These are phyloP conservation scores for Megastigmus dorsalis DNA, from an alignment of 2,888 invertebrate genomes.

Conservation along the genomic window DNA sequence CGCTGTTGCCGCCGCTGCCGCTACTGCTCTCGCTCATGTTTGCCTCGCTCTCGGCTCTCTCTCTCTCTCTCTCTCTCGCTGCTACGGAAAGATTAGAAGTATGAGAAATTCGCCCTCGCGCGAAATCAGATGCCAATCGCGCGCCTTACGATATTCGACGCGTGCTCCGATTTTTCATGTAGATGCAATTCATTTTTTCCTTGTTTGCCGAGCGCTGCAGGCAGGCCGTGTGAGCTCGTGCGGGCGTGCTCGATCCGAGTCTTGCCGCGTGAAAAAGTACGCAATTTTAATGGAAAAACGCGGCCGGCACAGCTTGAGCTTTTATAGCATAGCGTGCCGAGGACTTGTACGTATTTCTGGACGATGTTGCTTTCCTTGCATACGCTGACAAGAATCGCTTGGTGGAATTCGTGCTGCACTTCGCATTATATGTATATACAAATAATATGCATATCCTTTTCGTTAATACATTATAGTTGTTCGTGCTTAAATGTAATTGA, in stretches of 20 bases:
- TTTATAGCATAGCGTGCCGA: too few species aligned
- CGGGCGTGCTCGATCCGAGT: too few species aligned
- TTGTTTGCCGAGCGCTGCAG: constrained; percentile 24
- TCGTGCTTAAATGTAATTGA: too few species aligned
- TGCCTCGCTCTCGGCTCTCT: constrained; percentile 13
- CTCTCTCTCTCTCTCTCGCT: constrained; percentile 51
- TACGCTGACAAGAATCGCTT: too few species aligned
- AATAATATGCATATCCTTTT: too few species aligned
- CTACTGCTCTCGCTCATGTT: background rate
- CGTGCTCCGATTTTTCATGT: constrained; percentile 45
- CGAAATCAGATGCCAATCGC: constrained; percentile 43
- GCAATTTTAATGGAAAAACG: constrained; percentile 42
- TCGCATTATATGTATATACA: too few species aligned
- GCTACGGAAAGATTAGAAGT: constrained; percentile 50
- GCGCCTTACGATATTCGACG: constrained; percentile 14
- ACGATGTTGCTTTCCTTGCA: too few species aligned
- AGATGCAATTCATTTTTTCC: constrained; percentile 30
- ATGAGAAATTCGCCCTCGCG: constrained; percentile 49
- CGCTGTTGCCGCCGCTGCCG: background rate
- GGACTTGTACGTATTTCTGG: too few species aligned
- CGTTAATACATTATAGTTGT: too few species aligned
- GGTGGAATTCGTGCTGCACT: too few species aligned
- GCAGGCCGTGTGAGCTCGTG: background rate
- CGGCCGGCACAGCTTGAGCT: too few species aligned
- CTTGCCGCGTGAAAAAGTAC: constrained; percentile 22